Evolutionary conservation across 2,113 vertebrate species (phyloP).

Genomic region (Chaetorhynchus papuensis): DNA sequence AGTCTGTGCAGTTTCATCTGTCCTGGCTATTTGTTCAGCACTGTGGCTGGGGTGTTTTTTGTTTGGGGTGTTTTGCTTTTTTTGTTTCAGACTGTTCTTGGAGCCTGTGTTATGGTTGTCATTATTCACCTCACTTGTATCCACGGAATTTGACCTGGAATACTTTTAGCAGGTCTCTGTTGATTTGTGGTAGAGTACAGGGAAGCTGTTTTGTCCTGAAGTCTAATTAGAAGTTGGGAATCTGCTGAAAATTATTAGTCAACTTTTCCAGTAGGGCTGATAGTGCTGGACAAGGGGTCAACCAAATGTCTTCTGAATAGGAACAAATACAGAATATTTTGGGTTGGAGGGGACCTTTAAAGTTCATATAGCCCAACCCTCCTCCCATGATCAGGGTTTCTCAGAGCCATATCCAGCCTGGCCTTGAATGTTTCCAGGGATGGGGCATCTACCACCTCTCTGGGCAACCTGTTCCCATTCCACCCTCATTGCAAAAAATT

Average conservation of each 20-base stretch:
- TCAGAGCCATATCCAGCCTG: neutral
- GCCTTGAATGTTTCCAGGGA: neutral
- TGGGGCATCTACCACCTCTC: neutral
- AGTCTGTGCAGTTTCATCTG: neutral
- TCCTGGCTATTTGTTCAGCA: neutral
- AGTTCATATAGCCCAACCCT: neutral
- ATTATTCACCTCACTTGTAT: neutral
- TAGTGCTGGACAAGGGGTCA: neutral
- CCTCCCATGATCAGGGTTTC: neutral
- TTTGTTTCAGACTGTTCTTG: neutral
- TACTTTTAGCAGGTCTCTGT: neutral
- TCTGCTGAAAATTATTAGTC: neutral
- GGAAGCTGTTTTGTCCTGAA: neutral
- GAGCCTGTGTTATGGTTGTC: neutral
- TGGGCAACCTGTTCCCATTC: neutral
- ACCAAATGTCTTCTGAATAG: neutral
- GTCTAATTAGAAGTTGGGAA: neutral
- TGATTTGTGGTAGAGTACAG: neutral
- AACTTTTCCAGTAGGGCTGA: neutral
- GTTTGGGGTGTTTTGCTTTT: neutral
- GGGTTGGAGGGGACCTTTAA: neutral
- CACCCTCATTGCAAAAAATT: neutral
- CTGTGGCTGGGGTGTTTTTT: neutral
- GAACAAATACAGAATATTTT: neutral
- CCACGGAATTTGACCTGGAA: neutral